A percentile compares a stretch with the other conserved stretches of the same genome.
phyloP scores from a whole-genome alignment of 2,113 vertebrate genomes.

The Prunella himalayana region DNA sequence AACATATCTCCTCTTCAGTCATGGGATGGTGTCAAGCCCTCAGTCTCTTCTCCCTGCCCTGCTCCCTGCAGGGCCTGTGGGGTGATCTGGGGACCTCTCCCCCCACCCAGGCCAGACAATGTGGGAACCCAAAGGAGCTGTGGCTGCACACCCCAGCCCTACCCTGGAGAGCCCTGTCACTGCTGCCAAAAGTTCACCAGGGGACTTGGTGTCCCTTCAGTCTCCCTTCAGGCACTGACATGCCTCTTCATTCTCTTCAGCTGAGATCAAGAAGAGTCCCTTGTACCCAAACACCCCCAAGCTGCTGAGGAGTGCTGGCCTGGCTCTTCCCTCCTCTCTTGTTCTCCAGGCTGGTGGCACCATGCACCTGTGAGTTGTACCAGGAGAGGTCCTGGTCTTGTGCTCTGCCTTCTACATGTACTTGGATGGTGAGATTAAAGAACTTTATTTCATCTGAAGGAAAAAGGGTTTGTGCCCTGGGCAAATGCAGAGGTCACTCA shows the following conservation, averaged over 20 bases:
- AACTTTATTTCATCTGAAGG: not conserved
- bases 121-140: fast-evolving
- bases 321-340: not conserved
- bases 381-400: not conserved
- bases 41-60: not conserved
- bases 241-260: not conserved
- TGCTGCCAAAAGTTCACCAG: not conserved
- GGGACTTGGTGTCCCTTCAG: not conserved
- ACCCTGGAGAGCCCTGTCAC: not conserved
- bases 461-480: not conserved
- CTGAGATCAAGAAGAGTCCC: not conserved
- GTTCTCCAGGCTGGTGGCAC: not conserved
- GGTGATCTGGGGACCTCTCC: not conserved
- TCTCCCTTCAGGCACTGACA: not conserved
- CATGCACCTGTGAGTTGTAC: not conserved
- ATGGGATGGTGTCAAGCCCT: not conserved
- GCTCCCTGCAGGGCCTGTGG: not conserved
- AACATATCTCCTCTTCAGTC: fast-evolving
- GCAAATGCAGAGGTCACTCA: not conserved
- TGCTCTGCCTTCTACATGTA: not conserved
- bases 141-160: not conserved
- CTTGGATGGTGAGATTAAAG: not conserved
- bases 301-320: not conserved
- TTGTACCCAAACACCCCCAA: not conserved
- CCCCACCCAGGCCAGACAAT: not conserved